Conservation (phyloP, 2,888 invertebrate species). For the Eudasyphora cyanicolor region DNA sequence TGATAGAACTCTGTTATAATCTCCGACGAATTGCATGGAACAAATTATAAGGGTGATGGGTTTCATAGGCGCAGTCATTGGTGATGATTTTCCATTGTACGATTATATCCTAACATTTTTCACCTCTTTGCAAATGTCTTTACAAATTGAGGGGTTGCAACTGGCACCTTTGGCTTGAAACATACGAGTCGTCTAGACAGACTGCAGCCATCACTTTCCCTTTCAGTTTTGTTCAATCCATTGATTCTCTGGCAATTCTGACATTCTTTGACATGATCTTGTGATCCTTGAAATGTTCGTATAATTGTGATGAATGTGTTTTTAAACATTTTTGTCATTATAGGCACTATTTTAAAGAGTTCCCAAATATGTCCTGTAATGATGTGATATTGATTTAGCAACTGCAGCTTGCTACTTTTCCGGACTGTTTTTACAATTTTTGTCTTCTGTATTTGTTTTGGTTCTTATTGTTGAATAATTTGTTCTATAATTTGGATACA, state of each 20-base stretch:
- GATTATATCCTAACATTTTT: slow-evolving; percentile 42
- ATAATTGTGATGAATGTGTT: slow-evolving; percentile 75
- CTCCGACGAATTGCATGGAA: not conserved
- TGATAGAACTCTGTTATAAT: not conserved
- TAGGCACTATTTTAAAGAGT: slow-evolving; percentile 48
- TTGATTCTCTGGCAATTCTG: not conserved
- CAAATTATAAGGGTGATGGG: not conserved
- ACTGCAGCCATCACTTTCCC: slow-evolving; percentile 48
- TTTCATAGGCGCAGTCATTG: no score
- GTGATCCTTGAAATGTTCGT: slow-evolving; percentile 74
- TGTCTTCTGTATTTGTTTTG: no score
- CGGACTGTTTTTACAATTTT: no score
- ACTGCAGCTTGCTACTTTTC: slow-evolving; percentile 19
- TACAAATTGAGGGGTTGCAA: slow-evolving; percentile 36
- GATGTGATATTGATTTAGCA: slow-evolving; percentile 58
- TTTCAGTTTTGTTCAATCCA: slow-evolving; percentile 62
- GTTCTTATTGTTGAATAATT: no score
- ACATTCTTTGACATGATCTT: slow-evolving; percentile 26
- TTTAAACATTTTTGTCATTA: slow-evolving; percentile 70
- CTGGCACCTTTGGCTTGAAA: not conserved
- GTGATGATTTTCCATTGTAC: slow-evolving; percentile 42
- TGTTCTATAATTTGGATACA: no score
- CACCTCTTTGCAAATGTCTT: slow-evolving; percentile 33
- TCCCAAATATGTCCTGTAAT: slow-evolving; percentile 1
- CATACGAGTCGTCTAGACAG: slow-evolving; percentile 53